Base-by-base conservation (phyloP, 2,888 invertebrate species). In the Pseudanteris insignis region DNA sequence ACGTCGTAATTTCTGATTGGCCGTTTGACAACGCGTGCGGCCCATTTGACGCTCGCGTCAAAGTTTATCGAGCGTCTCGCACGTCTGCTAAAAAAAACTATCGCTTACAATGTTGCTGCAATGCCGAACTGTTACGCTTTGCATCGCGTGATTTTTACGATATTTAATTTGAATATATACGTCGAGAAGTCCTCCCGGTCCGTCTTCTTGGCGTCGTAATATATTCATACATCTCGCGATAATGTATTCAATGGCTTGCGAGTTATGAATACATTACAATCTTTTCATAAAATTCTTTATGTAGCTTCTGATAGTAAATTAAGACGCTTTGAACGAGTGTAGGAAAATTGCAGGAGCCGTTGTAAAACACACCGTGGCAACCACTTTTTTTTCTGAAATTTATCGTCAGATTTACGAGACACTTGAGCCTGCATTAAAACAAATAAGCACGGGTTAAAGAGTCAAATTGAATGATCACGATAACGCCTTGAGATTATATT, bases 181-280 rank as follows among this genome's bases (percentile, higher is more conserved):
- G 34, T 24, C 32, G 13, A 40, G 34, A 37, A 47, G 18, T 40
- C 28, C 18, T 33, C 38, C 30, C 43, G 8, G 54, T 38, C 9
- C 24, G 13, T 25, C 54, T 54, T 14, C 25, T 51, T 46, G 13
- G 6, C 6, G 18, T 21, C 18, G 53, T 53, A 60, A 60, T 53
- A 14, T 60, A 60, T 60, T 54, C 48, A 54, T 51, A 50, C 51
- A 37, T 47, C 40, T 36, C 13, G 7, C 9, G 28, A 43, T 60
- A 51, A 57, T 50, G 28, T 61, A 55, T 61, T 55, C 55, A 40
- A 58, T 26, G 41, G 28, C 37, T 26, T 9, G 37, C 51, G 11
- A 51, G 38, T 30, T 44, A 61, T 51, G 61, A 61, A 61, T 61
- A 61, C 46, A 55, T 61, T 51, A 61, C 43, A 46, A 40, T 50